A percentile compares a stretch with the other conserved stretches of the same genome.
phyloP scores from a whole-genome alignment of 2,113 vertebrate genomes.

The Hypomesus transpacificus region DNA sequence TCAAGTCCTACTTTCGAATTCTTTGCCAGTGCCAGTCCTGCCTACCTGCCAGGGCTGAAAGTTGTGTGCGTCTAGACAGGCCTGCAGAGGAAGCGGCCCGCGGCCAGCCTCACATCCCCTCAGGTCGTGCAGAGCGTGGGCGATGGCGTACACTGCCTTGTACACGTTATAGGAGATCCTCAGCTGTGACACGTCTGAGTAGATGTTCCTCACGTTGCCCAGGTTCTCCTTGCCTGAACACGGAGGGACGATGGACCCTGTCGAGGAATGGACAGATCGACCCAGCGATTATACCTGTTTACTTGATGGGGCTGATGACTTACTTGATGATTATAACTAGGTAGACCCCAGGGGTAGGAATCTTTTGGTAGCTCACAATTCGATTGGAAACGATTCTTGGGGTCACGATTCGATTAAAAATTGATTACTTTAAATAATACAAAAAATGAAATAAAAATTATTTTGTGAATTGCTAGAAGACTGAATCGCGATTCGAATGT shows the following conservation, averaged over 20 bases:
- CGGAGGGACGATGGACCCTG: conserved; percentile 7
- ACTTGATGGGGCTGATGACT: too few relatives aligned
- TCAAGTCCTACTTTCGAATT: background rate
- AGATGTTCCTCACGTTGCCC: conserved; percentile 61
- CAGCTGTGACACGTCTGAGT: conserved; percentile 73
- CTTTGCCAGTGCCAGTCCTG: background rate
- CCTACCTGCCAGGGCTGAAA: conserved; percentile 73
- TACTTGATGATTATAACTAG: too few relatives aligned
- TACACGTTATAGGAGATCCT: conserved; percentile 78
- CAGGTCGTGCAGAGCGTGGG: conserved; percentile 64
- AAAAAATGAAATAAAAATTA: too few relatives aligned
- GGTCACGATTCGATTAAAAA: too few relatives aligned
- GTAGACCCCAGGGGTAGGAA: too few relatives aligned
- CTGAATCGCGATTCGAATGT: too few relatives aligned
- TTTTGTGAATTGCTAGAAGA: too few relatives aligned
- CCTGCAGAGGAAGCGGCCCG: conserved; percentile 49
- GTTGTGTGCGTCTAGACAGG: conserved; percentile 56
- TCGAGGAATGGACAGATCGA: too few relatives aligned
- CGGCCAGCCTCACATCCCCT: conserved; percentile 58
- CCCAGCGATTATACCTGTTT: too few relatives aligned
- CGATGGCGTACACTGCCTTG: conserved; percentile 73
- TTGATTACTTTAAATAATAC: too few relatives aligned
- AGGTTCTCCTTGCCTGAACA: conserved; percentile 72
- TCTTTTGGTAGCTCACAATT: too few relatives aligned
- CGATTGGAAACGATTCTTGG: too few relatives aligned